These are phyloP conservation scores for Pampusana beccarii DNA, from an alignment of 2,113 vertebrate species.

Conservation along the genomic window DNA sequence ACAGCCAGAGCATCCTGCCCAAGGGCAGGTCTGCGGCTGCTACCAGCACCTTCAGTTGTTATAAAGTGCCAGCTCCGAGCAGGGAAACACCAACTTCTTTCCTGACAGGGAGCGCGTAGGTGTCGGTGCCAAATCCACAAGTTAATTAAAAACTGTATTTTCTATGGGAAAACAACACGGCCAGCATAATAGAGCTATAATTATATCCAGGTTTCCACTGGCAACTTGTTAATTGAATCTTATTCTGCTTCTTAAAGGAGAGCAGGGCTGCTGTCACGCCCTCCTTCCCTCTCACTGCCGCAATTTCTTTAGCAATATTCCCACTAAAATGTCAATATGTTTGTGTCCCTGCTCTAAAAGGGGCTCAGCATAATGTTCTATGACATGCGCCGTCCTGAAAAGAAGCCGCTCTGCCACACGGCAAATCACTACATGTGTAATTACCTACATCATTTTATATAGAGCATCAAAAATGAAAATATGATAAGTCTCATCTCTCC, in stretches of 20 bases:
- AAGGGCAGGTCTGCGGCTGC: background rate
- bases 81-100: background rate
- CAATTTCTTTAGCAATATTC: slow-evolving; percentile 7
- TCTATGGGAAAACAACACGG: slow-evolving; percentile 46
- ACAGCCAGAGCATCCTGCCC: background rate
- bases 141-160: slow-evolving; percentile 66
- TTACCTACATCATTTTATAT: slow-evolving; percentile 51
- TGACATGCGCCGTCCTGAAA: background rate
- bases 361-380: background rate
- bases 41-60: background rate
- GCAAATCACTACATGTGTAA: slow-evolving; percentile 48
- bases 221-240: slow-evolving; percentile 69
- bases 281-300: background rate
- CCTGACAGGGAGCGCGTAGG: background rate
- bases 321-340: background rate
- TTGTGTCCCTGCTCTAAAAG: background rate
- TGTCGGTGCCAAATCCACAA: slow-evolving; percentile 41
- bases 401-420: background rate
- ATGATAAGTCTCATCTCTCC: slow-evolving; percentile 29
- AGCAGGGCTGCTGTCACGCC: slow-evolving; percentile 35
- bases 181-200: slow-evolving; percentile 61
- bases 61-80: background rate
- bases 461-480: slow-evolving; percentile 68
- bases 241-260: slow-evolving; percentile 23
- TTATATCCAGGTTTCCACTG: slow-evolving; percentile 60